These are phyloP conservation scores for Psittacula derbiana DNA, from an alignment of 2,797 vertebrate genomes.

Conservation along the genomic window DNA sequence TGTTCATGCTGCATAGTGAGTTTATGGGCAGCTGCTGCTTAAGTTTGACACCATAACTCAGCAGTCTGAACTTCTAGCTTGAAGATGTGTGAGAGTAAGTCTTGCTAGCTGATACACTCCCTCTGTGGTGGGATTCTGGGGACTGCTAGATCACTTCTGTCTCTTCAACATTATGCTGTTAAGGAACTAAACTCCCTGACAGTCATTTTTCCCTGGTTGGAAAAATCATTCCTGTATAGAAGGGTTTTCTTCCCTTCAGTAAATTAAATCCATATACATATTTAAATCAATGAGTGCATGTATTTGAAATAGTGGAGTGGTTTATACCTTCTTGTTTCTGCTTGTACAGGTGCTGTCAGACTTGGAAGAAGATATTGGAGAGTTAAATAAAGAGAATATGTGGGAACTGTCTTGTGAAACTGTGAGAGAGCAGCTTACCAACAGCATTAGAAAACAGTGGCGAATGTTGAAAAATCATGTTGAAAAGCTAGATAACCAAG, in stretches of 20 bases:
- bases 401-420: slow-evolving; percentile 93
- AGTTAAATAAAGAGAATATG: slow-evolving; percentile 83
- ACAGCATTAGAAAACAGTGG: slow-evolving; percentile 97
- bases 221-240: not conserved
- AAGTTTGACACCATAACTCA: not conserved
- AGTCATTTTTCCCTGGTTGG: not conserved
- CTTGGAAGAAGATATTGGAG: slow-evolving; percentile 82
- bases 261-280: not conserved
- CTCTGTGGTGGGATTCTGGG: not conserved
- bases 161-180: not conserved
- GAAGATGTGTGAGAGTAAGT: not conserved
- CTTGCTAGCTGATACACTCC: not conserved
- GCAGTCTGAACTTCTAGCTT: not conserved
- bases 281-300: not conserved
- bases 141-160: not conserved
- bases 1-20: not conserved
- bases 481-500: slow-evolving; percentile 92
- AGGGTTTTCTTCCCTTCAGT: not conserved
- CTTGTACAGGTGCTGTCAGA: slow-evolving; percentile 82
- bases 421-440: slow-evolving; percentile 91
- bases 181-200: not conserved
- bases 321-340: not conserved
- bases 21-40: not conserved
- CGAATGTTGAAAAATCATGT: slow-evolving; percentile 92
- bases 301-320: not conserved